Conservation (phyloP, 1,140 invertebrate species). For the Pachyrhynchus sulphureomaculatus region DNA sequence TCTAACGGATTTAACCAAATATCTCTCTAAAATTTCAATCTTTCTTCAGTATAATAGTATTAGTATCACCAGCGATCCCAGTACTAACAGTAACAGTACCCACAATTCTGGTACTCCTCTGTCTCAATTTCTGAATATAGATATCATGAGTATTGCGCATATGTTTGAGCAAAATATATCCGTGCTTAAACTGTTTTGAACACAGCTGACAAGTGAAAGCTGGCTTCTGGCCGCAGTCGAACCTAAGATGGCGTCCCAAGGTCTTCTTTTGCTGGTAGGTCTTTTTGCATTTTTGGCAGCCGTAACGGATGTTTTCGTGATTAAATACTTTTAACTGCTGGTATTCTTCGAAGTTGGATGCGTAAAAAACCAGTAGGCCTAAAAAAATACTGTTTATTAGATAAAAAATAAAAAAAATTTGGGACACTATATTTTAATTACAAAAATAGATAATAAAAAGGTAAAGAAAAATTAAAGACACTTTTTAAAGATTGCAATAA, state of each 20-base stretch:
- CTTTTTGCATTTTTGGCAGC: constrained; percentile 62
- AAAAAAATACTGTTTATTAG: too few relatives aligned
- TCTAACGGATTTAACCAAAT: too few relatives aligned
- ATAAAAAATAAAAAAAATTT: too few relatives aligned
- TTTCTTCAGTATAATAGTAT: too few relatives aligned
- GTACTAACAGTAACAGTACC: too few relatives aligned
- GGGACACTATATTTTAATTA: too few relatives aligned
- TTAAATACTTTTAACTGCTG: constrained; percentile 39
- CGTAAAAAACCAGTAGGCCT: constrained; percentile 30
- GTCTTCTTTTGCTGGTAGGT: constrained; percentile 60
- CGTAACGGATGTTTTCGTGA: constrained; percentile 48
- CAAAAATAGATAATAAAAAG: too few relatives aligned
- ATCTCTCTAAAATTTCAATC: too few relatives aligned
- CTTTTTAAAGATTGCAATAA: too few relatives aligned
- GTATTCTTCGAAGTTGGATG: constrained; percentile 41
- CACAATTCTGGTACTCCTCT: not conserved
- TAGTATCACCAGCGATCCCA: too few relatives aligned
- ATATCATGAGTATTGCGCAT: constrained; percentile 32
- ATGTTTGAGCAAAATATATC: constrained; percentile 55
- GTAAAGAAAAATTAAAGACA: too few relatives aligned
- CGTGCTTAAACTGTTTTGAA: constrained; percentile 54
- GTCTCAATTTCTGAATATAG: constrained; percentile 18
- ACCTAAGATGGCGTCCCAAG: constrained; percentile 52
- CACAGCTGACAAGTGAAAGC: constrained; percentile 63
- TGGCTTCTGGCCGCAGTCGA: constrained; percentile 66